Evolutionary conservation across 1,140 invertebrate genomes (phyloP).

Genomic region (Papilio helenus): DNA sequence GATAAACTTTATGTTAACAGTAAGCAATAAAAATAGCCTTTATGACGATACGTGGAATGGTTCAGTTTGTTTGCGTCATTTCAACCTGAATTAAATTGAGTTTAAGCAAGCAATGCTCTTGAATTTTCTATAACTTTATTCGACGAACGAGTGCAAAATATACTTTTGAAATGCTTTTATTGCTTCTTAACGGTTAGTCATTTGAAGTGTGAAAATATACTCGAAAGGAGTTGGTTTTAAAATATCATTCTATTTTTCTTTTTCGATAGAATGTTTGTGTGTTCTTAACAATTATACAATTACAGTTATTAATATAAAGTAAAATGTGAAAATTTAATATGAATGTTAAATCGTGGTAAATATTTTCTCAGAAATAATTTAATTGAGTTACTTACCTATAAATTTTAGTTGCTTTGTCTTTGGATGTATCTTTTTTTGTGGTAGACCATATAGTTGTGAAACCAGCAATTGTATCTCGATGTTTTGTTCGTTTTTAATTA

Average conservation of each 20-base stretch:
- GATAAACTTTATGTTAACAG: constrained; percentile 80
- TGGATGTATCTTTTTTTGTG: no score
- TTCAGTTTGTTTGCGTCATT: constrained; percentile 67
- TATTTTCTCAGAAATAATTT: no score
- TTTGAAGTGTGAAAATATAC: constrained; percentile 34
- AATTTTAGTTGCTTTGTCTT: no score
- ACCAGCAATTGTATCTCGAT: no score
- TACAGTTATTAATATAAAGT: not conserved
- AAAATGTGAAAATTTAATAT: no score
- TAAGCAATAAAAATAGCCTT: constrained; percentile 80
- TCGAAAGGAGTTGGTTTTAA: constrained; percentile 16
- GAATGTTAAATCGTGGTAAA: no score
- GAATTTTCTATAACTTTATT: constrained; percentile 38
- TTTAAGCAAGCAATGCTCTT: constrained; percentile 51
- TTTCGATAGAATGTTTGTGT: constrained; percentile 1
- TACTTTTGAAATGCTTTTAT: constrained; percentile 38
- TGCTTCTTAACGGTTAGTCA: constrained; percentile 15
- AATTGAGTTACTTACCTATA: no score
- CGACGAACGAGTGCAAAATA: constrained; percentile 26
- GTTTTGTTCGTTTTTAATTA: no score
- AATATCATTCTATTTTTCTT: not conserved
- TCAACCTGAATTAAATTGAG: constrained; percentile 56
- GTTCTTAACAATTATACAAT: not conserved
- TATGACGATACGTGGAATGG: constrained; percentile 80
- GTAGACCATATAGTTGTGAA: no score